Evolutionary conservation across 2,797 vertebrate species (phyloP).

Genomic region (Peromyscus eremicus): DNA sequence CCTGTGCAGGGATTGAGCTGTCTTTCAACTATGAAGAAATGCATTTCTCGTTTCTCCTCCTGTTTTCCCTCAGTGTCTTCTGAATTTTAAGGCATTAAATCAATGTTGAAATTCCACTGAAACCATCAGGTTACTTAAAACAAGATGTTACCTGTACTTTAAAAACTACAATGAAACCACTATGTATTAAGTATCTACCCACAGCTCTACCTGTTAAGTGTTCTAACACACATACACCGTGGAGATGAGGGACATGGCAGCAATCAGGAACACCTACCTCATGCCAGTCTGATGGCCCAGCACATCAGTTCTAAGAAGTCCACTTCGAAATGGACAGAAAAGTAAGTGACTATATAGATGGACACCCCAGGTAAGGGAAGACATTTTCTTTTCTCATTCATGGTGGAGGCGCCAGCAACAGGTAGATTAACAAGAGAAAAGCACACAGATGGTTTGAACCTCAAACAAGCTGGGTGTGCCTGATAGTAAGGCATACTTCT

Average conservation of each 20-base stretch:
- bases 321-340: constrained; percentile 45
- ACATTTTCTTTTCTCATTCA: not conserved
- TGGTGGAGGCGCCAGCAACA: not conserved
- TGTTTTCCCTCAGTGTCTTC: constrained; percentile 27
- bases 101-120: constrained; percentile 59
- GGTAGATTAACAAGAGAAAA: not conserved
- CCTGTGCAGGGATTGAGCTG: constrained; percentile 26
- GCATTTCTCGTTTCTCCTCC: constrained; percentile 62
- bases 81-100: constrained; percentile 73
- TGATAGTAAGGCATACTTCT: not conserved
- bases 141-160: constrained; percentile 44
- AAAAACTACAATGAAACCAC: constrained; percentile 39
- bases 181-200: not conserved
- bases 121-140: constrained; percentile 52
- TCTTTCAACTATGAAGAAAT: constrained; percentile 27
- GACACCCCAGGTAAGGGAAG: not conserved
- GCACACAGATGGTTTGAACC: not conserved
- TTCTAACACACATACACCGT: not conserved
- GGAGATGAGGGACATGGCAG: constrained; percentile 28
- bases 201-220: not conserved
- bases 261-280: not conserved
- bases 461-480: not conserved
- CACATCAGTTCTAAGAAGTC: not conserved
- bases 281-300: not conserved
- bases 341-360: not conserved